Conservation (phyloP, 2,888 invertebrate genomes). For the Macrophya alboannulata region DNA sequence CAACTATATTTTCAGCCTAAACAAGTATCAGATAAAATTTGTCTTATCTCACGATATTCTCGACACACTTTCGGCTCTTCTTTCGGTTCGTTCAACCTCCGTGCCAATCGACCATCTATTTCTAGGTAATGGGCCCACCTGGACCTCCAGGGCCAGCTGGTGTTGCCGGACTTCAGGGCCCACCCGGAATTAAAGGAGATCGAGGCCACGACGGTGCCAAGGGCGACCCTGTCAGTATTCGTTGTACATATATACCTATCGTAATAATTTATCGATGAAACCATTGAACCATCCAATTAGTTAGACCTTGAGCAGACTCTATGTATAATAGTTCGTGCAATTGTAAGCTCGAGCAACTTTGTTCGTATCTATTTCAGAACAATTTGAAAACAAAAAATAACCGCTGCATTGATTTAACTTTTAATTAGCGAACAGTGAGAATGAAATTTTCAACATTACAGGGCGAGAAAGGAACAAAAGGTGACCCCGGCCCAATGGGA, state of each 20-base stretch:
- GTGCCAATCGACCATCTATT: constrained; percentile 30
- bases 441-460: constrained; percentile 79
- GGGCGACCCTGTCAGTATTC: constrained; percentile 89
- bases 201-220: constrained; percentile 91
- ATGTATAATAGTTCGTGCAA: background rate
- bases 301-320: background rate
- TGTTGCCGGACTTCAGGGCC: constrained; percentile 89
- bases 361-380: background rate
- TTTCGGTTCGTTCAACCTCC: background rate
- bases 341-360: background rate
- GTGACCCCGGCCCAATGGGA: constrained; percentile 97
- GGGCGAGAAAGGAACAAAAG: constrained; percentile 92
- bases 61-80: background rate
- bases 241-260: constrained; percentile 36
- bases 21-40: background rate
- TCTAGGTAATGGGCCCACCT: constrained; percentile 84
- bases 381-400: background rate
- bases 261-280: constrained; percentile 40
- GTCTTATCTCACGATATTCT: background rate
- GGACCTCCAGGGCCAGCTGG: constrained; percentile 91
- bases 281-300: constrained; percentile 25
- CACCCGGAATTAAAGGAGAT: constrained; percentile 93
- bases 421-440: background rate
- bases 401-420: background rate
- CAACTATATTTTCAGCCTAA: background rate